Evolutionary conservation across 2,888 invertebrate genomes (phyloP), one percentile per base, ranked within the genome.

Genomic region (Thysanoteuthis rhombus): DNA sequence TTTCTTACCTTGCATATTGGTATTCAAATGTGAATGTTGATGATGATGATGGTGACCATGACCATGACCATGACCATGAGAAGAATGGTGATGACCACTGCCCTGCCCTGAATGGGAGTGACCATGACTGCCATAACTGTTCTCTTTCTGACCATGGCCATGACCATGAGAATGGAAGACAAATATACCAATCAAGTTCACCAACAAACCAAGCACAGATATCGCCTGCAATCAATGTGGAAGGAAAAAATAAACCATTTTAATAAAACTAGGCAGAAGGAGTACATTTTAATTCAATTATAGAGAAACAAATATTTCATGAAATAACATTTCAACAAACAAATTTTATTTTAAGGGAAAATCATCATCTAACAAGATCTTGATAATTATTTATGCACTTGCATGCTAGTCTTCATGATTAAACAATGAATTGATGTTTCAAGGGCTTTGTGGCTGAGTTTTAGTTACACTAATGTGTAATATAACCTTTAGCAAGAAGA

Each of bases 171-270:
- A 95, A 94, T 95, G 94, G 95, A 98, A 97, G 40, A 97, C 97
- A 94, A 97, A 97, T 95, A 98, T 97, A 91, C 98, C 98, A 94
- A 97, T 96, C 47, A 98, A 95, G 95, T 98, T 98, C 38, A 98
- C 97, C 58, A 97, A 94, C 16, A 98, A 96, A 40, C 98, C 98
- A 90, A 97, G 96, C 5, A 98, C 97, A 4, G 98, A 97, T 4
- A 98, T 97, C 39, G 97, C 96, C 97, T 97, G 96, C 90, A 96
- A 96, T 52, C 75, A 89, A 94, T 93, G 58, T 58, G 93, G 38
- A 94, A 45, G 52, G 45, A 16, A 36, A 40, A 16, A 19, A 22
- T 28, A 45, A 19, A 12, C 10, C 45, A 90, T 22, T 45, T 52
- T 38, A 12, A 58, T n/a, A 16, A 38, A 75, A 75, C 10, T n/a